A percentile compares a stretch with the other conserved stretches of the same genome.
Evolutionary conservation across 2,797 vertebrate species (phyloP).

Genomic region (Melanotaenia trifasciata): DNA sequence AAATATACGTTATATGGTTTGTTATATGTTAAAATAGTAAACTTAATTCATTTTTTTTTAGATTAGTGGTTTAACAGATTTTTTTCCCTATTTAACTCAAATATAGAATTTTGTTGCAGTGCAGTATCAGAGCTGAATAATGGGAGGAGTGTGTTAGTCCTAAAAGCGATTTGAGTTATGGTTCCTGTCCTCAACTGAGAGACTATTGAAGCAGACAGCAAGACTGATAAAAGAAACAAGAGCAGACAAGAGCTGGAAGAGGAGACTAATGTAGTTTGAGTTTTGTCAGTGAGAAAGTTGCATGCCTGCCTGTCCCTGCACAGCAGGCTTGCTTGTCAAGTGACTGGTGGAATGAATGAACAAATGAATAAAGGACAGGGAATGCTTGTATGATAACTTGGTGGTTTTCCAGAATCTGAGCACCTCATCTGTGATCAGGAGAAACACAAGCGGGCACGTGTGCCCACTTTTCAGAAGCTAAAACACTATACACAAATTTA

Average conservation of each 20-base stretch:
- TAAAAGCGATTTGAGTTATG: conserved; percentile 43
- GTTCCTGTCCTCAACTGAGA: conserved; percentile 39
- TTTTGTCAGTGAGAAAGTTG: conserved; percentile 38
- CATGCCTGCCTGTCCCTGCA: conserved; percentile 21
- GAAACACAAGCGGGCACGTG: background rate
- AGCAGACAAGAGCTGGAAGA: conserved; percentile 39
- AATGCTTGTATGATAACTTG: conserved; percentile 38
- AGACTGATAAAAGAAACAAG: conserved; percentile 48
- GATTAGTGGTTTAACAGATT: too few relatives aligned
- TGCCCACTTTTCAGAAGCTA: background rate
- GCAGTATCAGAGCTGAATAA: conserved; percentile 29
- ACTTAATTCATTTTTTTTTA: background rate
- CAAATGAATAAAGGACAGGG: conserved; percentile 5
- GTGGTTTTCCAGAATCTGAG: conserved; percentile 25
- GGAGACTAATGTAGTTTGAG: conserved; percentile 41
- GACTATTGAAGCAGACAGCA: conserved; percentile 50
- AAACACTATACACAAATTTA: background rate
- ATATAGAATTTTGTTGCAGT: background rate
- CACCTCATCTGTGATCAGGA: conserved; percentile 18
- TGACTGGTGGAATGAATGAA: conserved; percentile 38
- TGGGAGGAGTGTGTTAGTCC: conserved; percentile 20
- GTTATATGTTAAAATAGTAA: background rate
- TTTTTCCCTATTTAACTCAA: conserved; percentile 7
- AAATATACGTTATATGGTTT: too few relatives aligned
- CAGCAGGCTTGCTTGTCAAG: conserved; percentile 11